These are phyloP conservation scores for Eospalax fontanierii DNA, from an alignment of 2,797 vertebrate genomes.

Conservation along the genomic window DNA sequence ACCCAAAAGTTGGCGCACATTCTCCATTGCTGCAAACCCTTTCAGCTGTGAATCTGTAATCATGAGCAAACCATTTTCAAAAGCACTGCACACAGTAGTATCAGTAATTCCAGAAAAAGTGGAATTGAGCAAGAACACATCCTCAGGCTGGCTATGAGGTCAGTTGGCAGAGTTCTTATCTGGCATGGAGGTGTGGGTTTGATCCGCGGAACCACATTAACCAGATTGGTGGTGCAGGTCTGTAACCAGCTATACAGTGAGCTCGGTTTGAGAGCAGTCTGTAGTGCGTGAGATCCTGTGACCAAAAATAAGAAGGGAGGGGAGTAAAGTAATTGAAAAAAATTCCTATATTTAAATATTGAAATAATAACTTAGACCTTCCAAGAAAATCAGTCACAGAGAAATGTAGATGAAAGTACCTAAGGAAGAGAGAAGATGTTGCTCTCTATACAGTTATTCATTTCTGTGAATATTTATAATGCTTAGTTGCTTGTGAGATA, in stretches of 20 bases:
- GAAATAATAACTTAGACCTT: slow-evolving; percentile 39
- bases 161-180: not conserved
- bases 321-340: not conserved
- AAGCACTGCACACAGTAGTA: not conserved
- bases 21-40: not conserved
- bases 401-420: not conserved
- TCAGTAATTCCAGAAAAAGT: not conserved
- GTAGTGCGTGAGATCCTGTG: not conserved
- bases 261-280: not conserved
- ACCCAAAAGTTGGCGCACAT: not conserved
- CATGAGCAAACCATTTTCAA: not conserved
- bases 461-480: not conserved
- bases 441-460: not conserved
- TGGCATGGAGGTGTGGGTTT: not conserved
- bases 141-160: too few species aligned
- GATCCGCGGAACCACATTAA: not conserved
- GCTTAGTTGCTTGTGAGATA: not conserved
- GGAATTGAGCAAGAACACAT: too few species aligned
- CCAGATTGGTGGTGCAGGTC: not conserved
- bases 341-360: not conserved
- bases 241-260: not conserved
- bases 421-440: not conserved
- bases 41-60: not conserved
- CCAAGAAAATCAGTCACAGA: slow-evolving; percentile 9
- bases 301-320: not conserved